A percentile compares a stretch with the other conserved stretches of the same genome.
Evolutionary conservation across 2,797 vertebrate genomes (phyloP).

Genomic region (Pseudomugil gertrudae): DNA sequence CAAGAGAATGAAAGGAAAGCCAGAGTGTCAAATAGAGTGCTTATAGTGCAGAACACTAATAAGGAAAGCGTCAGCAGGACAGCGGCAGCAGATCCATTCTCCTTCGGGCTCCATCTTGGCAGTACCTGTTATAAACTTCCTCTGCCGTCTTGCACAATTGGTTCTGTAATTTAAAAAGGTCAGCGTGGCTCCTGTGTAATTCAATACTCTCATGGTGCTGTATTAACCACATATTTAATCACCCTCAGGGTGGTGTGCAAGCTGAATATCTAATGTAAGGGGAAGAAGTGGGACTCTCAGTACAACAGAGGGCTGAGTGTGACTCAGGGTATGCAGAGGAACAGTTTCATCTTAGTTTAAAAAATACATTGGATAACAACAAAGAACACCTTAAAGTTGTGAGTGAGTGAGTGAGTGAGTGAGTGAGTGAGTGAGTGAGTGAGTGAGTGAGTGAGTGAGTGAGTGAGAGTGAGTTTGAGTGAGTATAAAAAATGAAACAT

Average conservation of each 20-base stretch:
- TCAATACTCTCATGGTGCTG: conserved; percentile 82
- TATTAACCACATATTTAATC: conserved; percentile 86
- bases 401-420: no score
- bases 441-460: no score
- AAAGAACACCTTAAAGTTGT: not conserved
- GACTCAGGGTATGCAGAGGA: conserved; percentile 18
- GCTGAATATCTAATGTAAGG: conserved; percentile 67
- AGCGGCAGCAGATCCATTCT: conserved; percentile 72
- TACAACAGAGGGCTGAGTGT: conserved; percentile 10
- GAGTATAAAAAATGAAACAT: conserved; percentile 40
- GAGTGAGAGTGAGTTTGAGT: no score
- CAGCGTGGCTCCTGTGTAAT: conserved; percentile 81
- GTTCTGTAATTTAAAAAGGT: conserved; percentile 87
- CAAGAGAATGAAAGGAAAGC: conserved; percentile 23
- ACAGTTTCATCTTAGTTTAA: not conserved
- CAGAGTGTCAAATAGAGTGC: conserved; percentile 60
- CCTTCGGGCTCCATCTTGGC: conserved; percentile 71
- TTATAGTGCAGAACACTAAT: conserved; percentile 64
- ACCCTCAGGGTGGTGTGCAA: conserved; percentile 63
- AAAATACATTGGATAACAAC: conserved; percentile 8
- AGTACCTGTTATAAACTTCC: conserved; percentile 80
- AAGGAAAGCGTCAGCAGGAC: conserved; percentile 60
- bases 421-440: no score
- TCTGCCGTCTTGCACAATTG: conserved; percentile 80
- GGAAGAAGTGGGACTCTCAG: conserved; percentile 43